Evolutionary conservation across 2,888 invertebrate species (phyloP), one percentile per base, ranked within the genome.

Genomic region (Tyria jacobaeae): DNA sequence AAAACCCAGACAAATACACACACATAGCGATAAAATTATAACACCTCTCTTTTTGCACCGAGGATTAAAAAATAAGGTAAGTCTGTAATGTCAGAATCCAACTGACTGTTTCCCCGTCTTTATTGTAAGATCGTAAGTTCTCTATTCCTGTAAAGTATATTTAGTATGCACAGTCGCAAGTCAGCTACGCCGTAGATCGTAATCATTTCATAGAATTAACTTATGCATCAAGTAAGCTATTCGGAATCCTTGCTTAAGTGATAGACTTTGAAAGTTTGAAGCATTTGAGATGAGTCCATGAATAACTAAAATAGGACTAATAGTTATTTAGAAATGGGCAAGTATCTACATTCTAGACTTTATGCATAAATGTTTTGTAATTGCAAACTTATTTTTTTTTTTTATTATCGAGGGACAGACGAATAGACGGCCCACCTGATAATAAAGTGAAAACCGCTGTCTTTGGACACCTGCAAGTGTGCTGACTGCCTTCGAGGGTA

Each of bases 171-270:
- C 0, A 17, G 39, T 31, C 24, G 48, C 17, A 15, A 24, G 35
- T 35, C 14, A 37, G 24, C 44, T 39, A 24, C 31, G 31, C 47
- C 27, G 56, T 57, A 52, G 62, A 62, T 62, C 53, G 35, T 62
- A 57, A 62, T 62, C 62, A 5, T 27, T 62, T 57, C 62, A 62
- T 57, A 62, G 62, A 62, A 62, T 39, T 39, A 24, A 52, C 17
- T 35, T 62, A 53, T 57, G 56, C 41, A 37, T 44, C 21, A 35
- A n/a, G 25, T 41, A 17, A 35, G 15, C 21, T n/a, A 14, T 41
- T 35, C 27, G 25, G 49, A 50, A 39, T 56, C 44, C 24, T 55
- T 10, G 21, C 17, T 27, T 37, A 25, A 5, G 35, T 17, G 49
- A 48, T 17, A 25, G 39, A 34, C 39, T 60, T 21, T 24, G 39